Base-by-base conservation (phyloP, 2,888 invertebrate species). In the Osmoderma eremita region DNA sequence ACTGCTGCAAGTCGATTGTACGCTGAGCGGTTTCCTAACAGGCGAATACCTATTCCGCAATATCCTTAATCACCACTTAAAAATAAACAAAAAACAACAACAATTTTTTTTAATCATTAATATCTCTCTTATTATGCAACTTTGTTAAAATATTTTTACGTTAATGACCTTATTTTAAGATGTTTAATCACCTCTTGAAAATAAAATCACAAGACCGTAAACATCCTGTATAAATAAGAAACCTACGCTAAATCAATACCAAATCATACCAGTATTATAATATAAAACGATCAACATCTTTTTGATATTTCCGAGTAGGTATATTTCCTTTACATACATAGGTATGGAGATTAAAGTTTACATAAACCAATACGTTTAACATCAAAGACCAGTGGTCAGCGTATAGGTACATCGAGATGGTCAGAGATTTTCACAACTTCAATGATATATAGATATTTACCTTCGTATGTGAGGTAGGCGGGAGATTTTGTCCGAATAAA, bases 371-470 rank as follows among this genome's bases (percentile, higher is more conserved):
- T 48, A 48, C n/a, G 18, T 48, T 20, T 45, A 36, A 61, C 41
- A 45, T 61, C 58, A 61, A 61, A 61, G 45, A 36, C 45, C 22
- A n/a, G 24, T 48, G 58, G 58, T 42, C 45, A 45, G 42, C 17
- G 20, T 10, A 20, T n/a, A n/a, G n/a, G n/a, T n/a, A n/a, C n/a
- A n/a, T n/a, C n/a, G n/a, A n/a, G n/a, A n/a, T n/a, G 20, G 17
- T 15, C 18, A 45, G 6, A 22, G 45, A 61, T 61, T 61, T 61
- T 45, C 45, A 58, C 12, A 13, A 24, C 58, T 38, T 13, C 20
- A 20, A 18, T 20, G 39, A 30, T 42, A 45, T 30, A 24, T 48
- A 30, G 42, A 10, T 41, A 61, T 48, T 24, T 58, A 30, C 30
- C 30, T 30, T 30, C 10, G 30, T 30, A 30, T 30, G 10, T 30